Base-by-base conservation (phyloP, 2,797 vertebrate genomes). In the Rhynchotus rufescens region DNA sequence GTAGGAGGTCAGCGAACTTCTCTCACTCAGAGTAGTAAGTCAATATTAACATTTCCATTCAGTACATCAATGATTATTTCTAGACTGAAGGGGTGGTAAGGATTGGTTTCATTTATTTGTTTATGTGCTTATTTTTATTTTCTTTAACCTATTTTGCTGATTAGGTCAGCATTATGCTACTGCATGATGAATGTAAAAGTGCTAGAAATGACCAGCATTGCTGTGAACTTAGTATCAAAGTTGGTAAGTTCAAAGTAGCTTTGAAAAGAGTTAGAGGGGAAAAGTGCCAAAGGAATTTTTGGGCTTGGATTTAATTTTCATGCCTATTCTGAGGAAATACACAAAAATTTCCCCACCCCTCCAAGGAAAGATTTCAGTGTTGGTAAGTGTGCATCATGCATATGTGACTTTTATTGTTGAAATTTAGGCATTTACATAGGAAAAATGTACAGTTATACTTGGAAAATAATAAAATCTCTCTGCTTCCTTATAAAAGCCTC, bases 1-100 rank as follows among this genome's bases (percentile, higher is more conserved):
- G 82, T 81, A 94, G 10, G 34, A 92, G 64, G 68, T 68, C 97
- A 97, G 96, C 96, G 97, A 95, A 96, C 95, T 97, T 95, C 94
- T 96, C 91, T 97, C 89, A 79, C 78, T 78, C 88, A 94, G 81
- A 93, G 84, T 95, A 94, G 93, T 95, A 96, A 95, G 88, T 96
- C 97, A 96, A 97, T 96, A 93, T 92, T 90, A 56, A 38, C 42
- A 71, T 79, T 91, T 96, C 32, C 47, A 83, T 95, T 96, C 88
- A 92, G 82, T 97, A 90, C 80, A 95, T 96, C 68, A 66, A 60
- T 90, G 76, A 90, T 93, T 95, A 81, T 96, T 94, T 84, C 80
- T 74, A 49, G 56, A 40, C 71, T 95, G 92, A 88, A 88, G 52
- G 49, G 21, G 15, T 65, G 15, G n/a, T 23, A 51, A 32, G 56